A percentile compares a stretch with the other conserved stretches of the same genome.
Conservation (phyloP, 2,797 vertebrate species). For the Columba guinea region DNA sequence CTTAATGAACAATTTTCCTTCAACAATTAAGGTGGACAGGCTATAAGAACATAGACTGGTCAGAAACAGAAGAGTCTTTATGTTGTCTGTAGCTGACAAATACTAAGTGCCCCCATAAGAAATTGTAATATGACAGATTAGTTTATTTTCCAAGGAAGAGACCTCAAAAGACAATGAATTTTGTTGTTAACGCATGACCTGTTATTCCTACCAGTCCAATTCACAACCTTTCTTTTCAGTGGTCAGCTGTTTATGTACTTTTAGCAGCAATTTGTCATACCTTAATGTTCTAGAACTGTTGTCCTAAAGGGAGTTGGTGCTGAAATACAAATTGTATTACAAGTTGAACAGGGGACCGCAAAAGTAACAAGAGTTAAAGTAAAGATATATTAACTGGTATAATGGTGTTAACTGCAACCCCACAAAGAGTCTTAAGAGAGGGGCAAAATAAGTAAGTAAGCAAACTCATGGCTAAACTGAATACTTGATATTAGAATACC, state of each 20-base stretch:
- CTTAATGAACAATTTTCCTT: background rate
- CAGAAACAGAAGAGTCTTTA: background rate
- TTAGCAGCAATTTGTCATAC: background rate
- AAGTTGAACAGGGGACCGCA: background rate
- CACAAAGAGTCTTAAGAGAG: background rate
- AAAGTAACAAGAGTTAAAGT: background rate
- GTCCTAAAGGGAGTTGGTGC: background rate
- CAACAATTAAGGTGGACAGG: background rate
- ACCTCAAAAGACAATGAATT: background rate
- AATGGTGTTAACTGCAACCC: background rate
- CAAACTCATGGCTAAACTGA: background rate
- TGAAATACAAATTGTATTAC: background rate
- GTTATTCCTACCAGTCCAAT: background rate
- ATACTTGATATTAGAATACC: background rate
- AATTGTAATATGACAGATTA: background rate
- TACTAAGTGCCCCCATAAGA: background rate
- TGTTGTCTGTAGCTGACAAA: background rate
- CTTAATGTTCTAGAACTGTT: background rate
- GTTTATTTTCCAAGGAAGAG: background rate
- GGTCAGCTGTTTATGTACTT: background rate
- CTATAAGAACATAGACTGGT: background rate
- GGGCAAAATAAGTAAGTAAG: background rate
- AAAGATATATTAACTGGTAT: background rate
- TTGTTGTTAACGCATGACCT: background rate
- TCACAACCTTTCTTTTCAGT: background rate